Conservation (phyloP, 1,140 invertebrate species). For the Mycetomoellerius zeteki region DNA sequence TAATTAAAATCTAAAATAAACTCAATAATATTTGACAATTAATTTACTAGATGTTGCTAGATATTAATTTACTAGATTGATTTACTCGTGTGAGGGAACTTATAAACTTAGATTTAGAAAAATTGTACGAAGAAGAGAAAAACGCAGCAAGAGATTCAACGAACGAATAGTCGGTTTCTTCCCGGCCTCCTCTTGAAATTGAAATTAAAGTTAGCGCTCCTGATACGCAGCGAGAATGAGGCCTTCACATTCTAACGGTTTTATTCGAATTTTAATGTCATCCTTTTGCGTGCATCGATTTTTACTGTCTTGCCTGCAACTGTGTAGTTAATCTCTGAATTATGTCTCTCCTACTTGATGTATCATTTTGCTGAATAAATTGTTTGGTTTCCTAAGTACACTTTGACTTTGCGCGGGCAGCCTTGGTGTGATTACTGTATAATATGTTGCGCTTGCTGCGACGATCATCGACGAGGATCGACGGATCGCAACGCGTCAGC, state of each 20-base stretch:
- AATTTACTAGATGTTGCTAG: too few relatives aligned
- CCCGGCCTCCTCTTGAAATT: not conserved
- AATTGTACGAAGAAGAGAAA: not conserved
- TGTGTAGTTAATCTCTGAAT: conserved; percentile 49
- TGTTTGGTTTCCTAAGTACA: conserved; percentile 78
- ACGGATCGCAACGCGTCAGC: conserved; percentile 41
- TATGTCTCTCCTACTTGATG: conserved; percentile 43
- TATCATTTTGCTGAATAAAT: conserved; percentile 80
- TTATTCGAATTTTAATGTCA: conserved; percentile 18
- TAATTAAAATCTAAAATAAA: not conserved
- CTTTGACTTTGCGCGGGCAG: conserved; percentile 33
- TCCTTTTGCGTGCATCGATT: conserved; percentile 51
- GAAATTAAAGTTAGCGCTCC: conserved; percentile 17
- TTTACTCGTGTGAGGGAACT: not conserved
- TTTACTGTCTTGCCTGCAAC: conserved; percentile 43
- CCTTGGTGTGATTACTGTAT: conserved; percentile 40
- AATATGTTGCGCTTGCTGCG: conserved; percentile 11
- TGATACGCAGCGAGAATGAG: conserved; percentile 30
- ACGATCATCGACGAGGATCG: conserved; percentile 40
- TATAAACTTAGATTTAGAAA: conserved; percentile 17
- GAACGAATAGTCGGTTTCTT: not conserved
- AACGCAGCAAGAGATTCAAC: conserved; percentile 14
- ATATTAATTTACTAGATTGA: not conserved
- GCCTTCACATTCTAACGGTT: conserved; percentile 32
- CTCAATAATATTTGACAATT: too few relatives aligned